A percentile compares a stretch with the other conserved stretches of the same genome.
Evolutionary conservation across 2,888 invertebrate species (phyloP).

Genomic region (Athetis lepigone): DNA sequence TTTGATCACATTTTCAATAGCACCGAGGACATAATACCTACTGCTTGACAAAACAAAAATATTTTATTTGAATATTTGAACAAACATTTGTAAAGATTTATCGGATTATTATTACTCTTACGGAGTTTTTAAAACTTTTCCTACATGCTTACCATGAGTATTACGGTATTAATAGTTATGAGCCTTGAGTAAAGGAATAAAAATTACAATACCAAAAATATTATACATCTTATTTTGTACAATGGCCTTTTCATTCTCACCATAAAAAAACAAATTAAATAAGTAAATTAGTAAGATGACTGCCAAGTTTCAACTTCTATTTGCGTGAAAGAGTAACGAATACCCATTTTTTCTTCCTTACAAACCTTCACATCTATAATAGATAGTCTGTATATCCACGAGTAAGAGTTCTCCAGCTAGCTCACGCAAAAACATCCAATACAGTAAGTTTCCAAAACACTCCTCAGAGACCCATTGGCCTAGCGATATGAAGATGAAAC

Average conservation of each 20-base stretch:
- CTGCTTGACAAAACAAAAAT: not conserved
- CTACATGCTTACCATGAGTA: not conserved
- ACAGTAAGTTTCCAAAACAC: conserved; percentile 20
- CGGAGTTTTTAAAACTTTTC: not conserved
- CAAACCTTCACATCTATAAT: too few species aligned
- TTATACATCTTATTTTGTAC: too few species aligned
- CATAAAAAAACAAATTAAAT: too few species aligned
- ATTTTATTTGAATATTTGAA: not conserved
- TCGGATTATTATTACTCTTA: not conserved
- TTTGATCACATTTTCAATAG: not conserved
- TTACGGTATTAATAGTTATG: not conserved
- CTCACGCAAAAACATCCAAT: conserved; percentile 15
- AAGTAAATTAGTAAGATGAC: too few species aligned
- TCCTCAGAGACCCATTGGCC: conserved; percentile 22
- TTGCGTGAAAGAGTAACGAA: conserved; percentile 1
- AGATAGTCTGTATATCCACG: too few species aligned
- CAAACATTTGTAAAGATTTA: not conserved
- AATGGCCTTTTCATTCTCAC: too few species aligned
- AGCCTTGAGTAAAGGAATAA: not conserved
- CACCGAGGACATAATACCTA: not conserved
- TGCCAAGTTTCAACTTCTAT: not conserved
- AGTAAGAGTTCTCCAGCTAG: conserved; percentile 3
- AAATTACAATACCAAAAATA: not conserved
- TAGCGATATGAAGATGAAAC: conserved; percentile 24
- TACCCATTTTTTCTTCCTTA: too few species aligned